phyloP scores from a whole-genome alignment of 2,797 vertebrate species.

The Silurus lanzhouensis region DNA sequence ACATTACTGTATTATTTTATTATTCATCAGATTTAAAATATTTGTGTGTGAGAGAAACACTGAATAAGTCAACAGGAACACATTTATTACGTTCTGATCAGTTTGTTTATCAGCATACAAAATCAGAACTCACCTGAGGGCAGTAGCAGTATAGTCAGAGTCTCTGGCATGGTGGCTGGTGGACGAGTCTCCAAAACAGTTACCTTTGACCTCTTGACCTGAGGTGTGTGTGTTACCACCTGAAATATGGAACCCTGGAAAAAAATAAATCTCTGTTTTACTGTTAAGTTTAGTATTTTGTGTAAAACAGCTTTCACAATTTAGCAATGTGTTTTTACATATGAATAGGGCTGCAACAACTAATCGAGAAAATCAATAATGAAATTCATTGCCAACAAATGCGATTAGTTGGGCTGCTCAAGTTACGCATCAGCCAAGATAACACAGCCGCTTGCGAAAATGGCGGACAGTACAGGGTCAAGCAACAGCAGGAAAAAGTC shows the following conservation, averaged over 20 bases:
- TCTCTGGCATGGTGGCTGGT: slow-evolving; percentile 71
- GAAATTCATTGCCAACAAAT: no score
- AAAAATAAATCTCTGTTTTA: slow-evolving; percentile 18
- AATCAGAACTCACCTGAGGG: slow-evolving; percentile 82
- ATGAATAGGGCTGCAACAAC: no score
- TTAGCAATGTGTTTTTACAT: background rate
- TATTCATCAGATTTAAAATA: background rate
- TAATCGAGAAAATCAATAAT: no score
- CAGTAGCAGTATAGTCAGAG: slow-evolving; percentile 79
- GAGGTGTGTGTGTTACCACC: slow-evolving; percentile 70
- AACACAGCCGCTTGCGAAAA: no score
- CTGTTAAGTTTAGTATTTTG: background rate
- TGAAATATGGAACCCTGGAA: slow-evolving; percentile 78
- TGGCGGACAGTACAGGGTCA: no score
- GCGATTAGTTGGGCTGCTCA: no score
- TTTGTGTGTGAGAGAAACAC: no score
- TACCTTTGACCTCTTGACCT: slow-evolving; percentile 80
- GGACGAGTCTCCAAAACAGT: slow-evolving; percentile 71
- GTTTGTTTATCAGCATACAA: background rate
- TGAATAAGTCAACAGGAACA: no score
- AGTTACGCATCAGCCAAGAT: no score
- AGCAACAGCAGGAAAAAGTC: no score
- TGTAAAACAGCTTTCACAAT: background rate
- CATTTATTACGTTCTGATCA: no score
- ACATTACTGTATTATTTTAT: background rate